Evolutionary conservation across 2,797 vertebrate genomes (phyloP).

Genomic region (Crocodylus rhombifer): DNA sequence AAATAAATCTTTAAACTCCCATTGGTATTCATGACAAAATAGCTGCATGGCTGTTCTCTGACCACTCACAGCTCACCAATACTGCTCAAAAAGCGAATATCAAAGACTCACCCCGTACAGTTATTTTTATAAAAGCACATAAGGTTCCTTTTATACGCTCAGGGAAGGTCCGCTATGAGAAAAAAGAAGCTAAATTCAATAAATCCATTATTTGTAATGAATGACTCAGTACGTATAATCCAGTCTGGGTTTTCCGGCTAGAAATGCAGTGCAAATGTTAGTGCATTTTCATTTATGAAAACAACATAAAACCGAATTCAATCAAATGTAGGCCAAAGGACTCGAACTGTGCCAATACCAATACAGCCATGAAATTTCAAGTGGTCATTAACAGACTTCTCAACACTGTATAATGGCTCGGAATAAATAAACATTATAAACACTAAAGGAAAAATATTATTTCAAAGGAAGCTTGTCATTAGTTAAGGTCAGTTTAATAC

Average conservation of each 20-base stretch:
- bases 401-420: constrained; percentile 18
- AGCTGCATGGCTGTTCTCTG: not conserved
- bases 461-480: constrained; percentile 45
- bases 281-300: constrained; percentile 53
- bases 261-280: not conserved
- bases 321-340: constrained; percentile 31
- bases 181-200: not conserved
- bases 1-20: constrained; percentile 30
- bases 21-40: not conserved
- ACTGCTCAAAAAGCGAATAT: not conserved
- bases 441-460: constrained; percentile 56
- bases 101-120: not conserved
- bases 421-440: constrained; percentile 64
- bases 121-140: not conserved
- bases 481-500: constrained; percentile 68
- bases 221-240: not conserved
- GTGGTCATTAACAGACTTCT: constrained; percentile 49
- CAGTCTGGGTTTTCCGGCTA: not conserved
- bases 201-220: not conserved
- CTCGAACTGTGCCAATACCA: not conserved
- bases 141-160: not conserved
- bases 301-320: constrained; percentile 30
- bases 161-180: constrained; percentile 1
- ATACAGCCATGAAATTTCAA: constrained; percentile 41
- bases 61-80: accelerated